A percentile compares a stretch with the other conserved stretches of the same genome.
phyloP scores from a whole-genome alignment of 1,140 invertebrate genomes.

The Sipha flava region DNA sequence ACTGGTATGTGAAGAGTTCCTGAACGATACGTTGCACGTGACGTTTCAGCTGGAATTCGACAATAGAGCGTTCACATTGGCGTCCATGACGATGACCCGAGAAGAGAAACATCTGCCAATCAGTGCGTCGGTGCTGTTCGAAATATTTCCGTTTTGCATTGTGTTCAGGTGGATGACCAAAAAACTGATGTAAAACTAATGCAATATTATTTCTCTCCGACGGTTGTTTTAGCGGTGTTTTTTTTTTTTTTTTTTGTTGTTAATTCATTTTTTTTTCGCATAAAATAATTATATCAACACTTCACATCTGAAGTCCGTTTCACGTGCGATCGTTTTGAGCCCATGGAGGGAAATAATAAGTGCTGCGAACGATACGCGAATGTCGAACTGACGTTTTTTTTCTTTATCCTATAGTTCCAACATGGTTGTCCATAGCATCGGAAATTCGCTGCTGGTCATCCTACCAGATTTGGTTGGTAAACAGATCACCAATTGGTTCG shows the following conservation, averaged over 20 bases:
- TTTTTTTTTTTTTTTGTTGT: background rate
- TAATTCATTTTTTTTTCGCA: no score
- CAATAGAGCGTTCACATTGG: conserved; percentile 76
- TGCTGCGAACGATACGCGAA: background rate
- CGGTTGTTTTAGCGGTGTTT: background rate
- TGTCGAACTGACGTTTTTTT: conserved; percentile 6
- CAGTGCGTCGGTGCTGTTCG: conserved; percentile 80
- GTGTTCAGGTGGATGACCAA: conserved; percentile 71
- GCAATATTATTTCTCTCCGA: conserved; percentile 16
- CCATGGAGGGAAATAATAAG: background rate
- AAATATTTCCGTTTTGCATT: conserved; percentile 96
- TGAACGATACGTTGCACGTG: conserved; percentile 85
- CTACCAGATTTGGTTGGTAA: conserved; percentile 76
- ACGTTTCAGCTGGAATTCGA: conserved; percentile 90
- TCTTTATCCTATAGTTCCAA: conserved; percentile 56
- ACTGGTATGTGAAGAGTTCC: conserved; percentile 71
- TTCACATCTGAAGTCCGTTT: background rate
- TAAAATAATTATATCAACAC: no score
- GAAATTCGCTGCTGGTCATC: conserved; percentile 84
- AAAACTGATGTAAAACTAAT: conserved; percentile 32
- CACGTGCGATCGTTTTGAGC: background rate
- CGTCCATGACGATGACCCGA: conserved; percentile 68
- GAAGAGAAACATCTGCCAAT: conserved; percentile 81
- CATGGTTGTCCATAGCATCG: conserved; percentile 81
- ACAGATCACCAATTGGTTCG: conserved; percentile 84